Conservation (phyloP, 1,140 invertebrate genomes). For the Callitettix versicolor region DNA sequence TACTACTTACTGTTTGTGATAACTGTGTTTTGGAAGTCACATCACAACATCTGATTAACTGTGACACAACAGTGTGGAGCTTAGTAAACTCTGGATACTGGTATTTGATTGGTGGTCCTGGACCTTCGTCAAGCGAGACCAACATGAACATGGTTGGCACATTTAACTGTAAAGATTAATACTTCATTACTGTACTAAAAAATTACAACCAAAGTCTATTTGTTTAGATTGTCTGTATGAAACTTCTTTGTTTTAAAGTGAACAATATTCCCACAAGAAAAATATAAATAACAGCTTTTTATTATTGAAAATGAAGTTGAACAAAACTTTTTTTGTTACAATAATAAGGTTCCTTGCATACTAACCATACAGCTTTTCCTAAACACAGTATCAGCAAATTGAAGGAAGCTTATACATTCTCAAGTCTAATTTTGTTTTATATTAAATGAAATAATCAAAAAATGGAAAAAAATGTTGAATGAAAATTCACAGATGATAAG, state of each 20-base stretch:
- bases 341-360: too few species aligned
- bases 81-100: slow-evolving; percentile 92
- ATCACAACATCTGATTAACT: slow-evolving; percentile 87
- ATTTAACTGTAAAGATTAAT: slow-evolving; percentile 35
- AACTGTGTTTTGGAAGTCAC: slow-evolving; percentile 69
- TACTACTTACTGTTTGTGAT: slow-evolving; percentile 33
- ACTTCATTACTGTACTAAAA: not conserved
- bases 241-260: not conserved
- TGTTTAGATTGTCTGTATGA: slow-evolving; percentile 5
- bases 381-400: too few species aligned
- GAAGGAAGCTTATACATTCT: too few species aligned
- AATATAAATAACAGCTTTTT: too few species aligned
- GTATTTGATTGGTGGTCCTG: slow-evolving; percentile 87
- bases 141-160: slow-evolving; percentile 84
- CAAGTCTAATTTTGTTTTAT: too few species aligned
- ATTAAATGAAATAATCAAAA: too few species aligned
- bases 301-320: too few species aligned
- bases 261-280: not conserved
- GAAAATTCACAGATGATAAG: too few species aligned
- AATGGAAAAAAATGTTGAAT: too few species aligned
- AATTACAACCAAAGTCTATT: not conserved
- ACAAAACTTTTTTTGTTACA: too few species aligned
- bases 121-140: slow-evolving; percentile 86
- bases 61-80: slow-evolving; percentile 86
- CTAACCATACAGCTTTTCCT: too few species aligned